These are phyloP conservation scores for Eupithecia insigniata DNA, from an alignment of 2,888 invertebrate genomes.

Conservation along the genomic window DNA sequence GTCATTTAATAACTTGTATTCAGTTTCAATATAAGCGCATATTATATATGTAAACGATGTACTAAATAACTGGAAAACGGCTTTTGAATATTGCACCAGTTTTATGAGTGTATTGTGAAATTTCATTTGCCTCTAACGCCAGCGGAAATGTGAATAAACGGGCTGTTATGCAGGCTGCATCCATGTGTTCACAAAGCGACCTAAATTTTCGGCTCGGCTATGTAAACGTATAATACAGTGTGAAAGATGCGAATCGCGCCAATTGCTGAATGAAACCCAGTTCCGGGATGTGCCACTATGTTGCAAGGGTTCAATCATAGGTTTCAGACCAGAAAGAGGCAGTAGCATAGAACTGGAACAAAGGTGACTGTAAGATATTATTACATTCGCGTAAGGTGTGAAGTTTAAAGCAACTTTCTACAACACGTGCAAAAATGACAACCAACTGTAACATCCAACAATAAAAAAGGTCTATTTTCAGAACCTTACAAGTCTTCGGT, in stretches of 20 bases:
- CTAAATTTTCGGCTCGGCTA: constrained; percentile 60
- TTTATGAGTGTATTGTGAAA: constrained; percentile 43
- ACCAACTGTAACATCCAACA: background rate
- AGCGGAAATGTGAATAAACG: constrained; percentile 61
- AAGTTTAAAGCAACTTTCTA: constrained; percentile 8
- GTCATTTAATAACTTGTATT: constrained; percentile 18
- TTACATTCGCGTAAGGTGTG: constrained; percentile 6
- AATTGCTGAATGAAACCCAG: constrained; percentile 58
- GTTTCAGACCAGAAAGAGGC: constrained; percentile 20
- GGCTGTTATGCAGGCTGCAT: constrained; percentile 49
- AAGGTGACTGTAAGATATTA: constrained; percentile 20
- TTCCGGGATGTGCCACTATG: constrained; percentile 63
- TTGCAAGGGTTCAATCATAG: constrained; percentile 39
- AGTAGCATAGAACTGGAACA: constrained; percentile 15
- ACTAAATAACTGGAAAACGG: constrained; percentile 7
- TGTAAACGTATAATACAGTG: constrained; percentile 48
- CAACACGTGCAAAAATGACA: background rate
- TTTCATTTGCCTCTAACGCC: constrained; percentile 46
- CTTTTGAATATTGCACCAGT: constrained; percentile 40
- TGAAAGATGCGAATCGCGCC: constrained; percentile 69
- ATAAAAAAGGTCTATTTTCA: background rate
- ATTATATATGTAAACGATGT: constrained; percentile 3
- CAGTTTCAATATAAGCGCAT: constrained; percentile 4
- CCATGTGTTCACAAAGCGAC: constrained; percentile 58
- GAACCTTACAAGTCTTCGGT: background rate